Conservation (phyloP, 2,888 invertebrate genomes). For the Pachymerium ferrugineum region DNA sequence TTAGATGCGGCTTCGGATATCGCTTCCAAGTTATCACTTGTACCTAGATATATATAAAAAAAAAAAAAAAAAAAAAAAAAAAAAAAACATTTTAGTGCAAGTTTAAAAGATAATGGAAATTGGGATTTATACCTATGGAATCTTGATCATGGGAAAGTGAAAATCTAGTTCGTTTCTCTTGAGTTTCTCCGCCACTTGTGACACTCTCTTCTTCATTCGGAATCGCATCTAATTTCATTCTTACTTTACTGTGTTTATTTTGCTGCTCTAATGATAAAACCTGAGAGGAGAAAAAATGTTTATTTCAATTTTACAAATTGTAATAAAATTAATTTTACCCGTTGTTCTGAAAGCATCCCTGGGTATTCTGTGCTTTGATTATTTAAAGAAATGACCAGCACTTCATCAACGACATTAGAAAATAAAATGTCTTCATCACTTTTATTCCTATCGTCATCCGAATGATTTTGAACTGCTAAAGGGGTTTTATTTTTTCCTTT, state of each 20-base stretch:
- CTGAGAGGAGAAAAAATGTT: constrained; percentile 32
- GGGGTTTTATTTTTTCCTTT: background rate
- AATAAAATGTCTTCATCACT: constrained; percentile 31
- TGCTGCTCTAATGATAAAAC: constrained; percentile 45
- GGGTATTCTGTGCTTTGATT: constrained; percentile 58
- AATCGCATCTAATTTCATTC: constrained; percentile 39
- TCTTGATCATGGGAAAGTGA: constrained; percentile 87
- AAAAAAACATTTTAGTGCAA: background rate
- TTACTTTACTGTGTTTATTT: constrained; percentile 43
- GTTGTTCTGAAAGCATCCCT: constrained; percentile 62
- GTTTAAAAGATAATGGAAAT: background rate
- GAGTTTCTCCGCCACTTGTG: constrained; percentile 40
- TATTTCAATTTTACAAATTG: background rate
- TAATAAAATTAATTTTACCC: too few relatives aligned
- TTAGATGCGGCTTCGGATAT: constrained; percentile 94
- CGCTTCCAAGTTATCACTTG: constrained; percentile 88
- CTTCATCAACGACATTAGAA: constrained; percentile 44
- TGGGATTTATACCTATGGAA: constrained; percentile 50
- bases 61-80: background rate
- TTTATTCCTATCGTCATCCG: constrained; percentile 18
- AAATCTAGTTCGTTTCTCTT: constrained; percentile 58
- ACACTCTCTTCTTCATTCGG: constrained; percentile 39
- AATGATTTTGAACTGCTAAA: constrained; percentile 9
- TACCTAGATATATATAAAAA: constrained; percentile 43
- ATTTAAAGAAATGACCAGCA: constrained; percentile 66